phyloP scores from a whole-genome alignment of 1,140 invertebrate species.

The Zophobas morio region DNA sequence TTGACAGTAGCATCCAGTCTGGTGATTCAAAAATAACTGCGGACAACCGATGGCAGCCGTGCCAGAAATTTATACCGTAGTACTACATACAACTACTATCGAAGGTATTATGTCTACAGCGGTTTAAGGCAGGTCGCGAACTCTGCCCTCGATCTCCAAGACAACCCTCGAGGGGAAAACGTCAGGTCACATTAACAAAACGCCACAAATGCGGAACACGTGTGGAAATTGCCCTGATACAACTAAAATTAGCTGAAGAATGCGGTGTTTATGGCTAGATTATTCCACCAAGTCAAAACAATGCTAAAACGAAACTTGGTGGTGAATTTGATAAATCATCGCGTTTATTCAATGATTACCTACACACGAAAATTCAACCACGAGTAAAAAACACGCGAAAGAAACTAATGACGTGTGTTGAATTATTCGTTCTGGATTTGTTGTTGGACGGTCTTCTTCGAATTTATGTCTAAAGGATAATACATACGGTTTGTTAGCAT shows the following conservation, averaged over 20 bases:
- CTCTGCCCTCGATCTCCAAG: slow-evolving; percentile 24
- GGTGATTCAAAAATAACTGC: not conserved
- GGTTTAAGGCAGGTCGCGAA: slow-evolving; percentile 39
- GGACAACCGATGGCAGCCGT: not conserved
- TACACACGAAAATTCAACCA: slow-evolving; percentile 16
- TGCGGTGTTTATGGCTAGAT: slow-evolving; percentile 45
- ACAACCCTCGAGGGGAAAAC: slow-evolving; percentile 35
- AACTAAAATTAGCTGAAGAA: slow-evolving; percentile 47
- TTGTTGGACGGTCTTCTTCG: slow-evolving; percentile 15
- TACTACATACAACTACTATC: not conserved
- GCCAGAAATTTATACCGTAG: not conserved
- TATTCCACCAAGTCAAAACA: slow-evolving; percentile 46
- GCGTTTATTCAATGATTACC: slow-evolving; percentile 25
- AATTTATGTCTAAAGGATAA: slow-evolving; percentile 50
- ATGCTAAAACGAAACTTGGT: slow-evolving; percentile 27
- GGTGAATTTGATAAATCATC: slow-evolving; percentile 31
- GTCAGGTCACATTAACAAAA: slow-evolving; percentile 46
- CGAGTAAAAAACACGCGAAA: slow-evolving; percentile 21
- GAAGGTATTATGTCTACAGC: slow-evolving; percentile 27
- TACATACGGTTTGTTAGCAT: slow-evolving; percentile 58
- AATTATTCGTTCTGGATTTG: slow-evolving; percentile 35
- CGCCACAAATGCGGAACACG: slow-evolving; percentile 49
- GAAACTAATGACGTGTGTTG: slow-evolving; percentile 40
- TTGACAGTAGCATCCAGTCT: not conserved
- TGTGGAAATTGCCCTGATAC: slow-evolving; percentile 48